Conservation (phyloP, 2,888 invertebrate species). For the Dermolepida albohirtum region DNA sequence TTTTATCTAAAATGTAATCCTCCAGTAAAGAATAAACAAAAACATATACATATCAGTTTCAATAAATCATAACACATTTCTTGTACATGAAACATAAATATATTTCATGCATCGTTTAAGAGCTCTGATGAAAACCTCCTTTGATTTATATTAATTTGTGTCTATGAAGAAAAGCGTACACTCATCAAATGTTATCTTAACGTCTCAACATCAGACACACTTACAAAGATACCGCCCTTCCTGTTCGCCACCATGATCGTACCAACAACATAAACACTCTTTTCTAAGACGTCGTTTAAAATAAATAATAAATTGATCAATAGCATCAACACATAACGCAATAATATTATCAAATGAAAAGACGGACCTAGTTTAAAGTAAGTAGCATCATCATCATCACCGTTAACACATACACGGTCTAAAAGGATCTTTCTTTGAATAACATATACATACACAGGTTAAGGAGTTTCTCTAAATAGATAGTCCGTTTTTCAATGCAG, state of each 20-base stretch:
- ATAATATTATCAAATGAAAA: too few relatives aligned
- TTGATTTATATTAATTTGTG: slow-evolving; percentile 10
- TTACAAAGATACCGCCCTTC: slow-evolving; percentile 5
- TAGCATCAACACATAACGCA: slow-evolving; percentile 8
- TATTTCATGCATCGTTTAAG: slow-evolving; percentile 12
- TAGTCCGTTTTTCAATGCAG: slow-evolving; percentile 7
- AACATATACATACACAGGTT: too few relatives aligned
- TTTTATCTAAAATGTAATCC: too few relatives aligned
- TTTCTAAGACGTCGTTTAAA: slow-evolving; percentile 6
- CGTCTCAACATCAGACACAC: slow-evolving; percentile 3
- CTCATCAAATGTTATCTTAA: slow-evolving; percentile 10
- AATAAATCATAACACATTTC: too few relatives aligned
- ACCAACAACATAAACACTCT: slow-evolving; percentile 8
- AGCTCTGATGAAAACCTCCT: slow-evolving; percentile 12
- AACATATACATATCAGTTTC: too few relatives aligned
- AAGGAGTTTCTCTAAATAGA: not conserved
- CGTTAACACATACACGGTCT: too few relatives aligned
- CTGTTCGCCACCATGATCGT: slow-evolving; percentile 5
- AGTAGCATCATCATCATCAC: too few relatives aligned
- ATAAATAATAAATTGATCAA: slow-evolving; percentile 32
- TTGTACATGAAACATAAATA: not conserved
- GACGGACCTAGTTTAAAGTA: too few relatives aligned
- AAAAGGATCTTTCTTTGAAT: too few relatives aligned
- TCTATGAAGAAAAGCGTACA: not conserved
- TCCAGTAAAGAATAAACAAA: too few relatives aligned